Conservation (phyloP, 2,113 vertebrate species). For the Ramphastos sulfuratus region DNA sequence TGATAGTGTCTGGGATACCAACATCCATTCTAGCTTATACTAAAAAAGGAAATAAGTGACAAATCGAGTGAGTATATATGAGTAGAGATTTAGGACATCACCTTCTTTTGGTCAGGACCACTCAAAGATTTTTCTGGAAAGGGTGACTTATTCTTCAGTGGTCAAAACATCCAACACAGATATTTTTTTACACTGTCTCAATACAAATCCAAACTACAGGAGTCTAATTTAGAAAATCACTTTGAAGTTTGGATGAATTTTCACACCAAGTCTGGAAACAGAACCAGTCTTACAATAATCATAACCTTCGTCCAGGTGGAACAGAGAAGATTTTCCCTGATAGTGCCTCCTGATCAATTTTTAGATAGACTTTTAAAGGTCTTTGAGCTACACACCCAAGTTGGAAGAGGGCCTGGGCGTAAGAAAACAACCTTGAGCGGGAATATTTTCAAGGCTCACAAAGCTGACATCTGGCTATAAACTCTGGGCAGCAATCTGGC, state of each 20-base stretch:
- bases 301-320: not conserved
- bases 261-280: not conserved
- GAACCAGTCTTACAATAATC: not conserved
- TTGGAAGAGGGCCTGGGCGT: not conserved
- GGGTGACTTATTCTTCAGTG: not conserved
- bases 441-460: slow-evolving; percentile 18
- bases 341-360: not conserved
- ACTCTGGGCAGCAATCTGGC: not conserved
- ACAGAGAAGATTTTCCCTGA: not conserved
- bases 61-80: not conserved
- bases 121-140: not conserved
- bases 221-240: not conserved
- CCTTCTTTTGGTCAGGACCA: not conserved
- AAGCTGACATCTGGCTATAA: slow-evolving; percentile 21
- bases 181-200: not conserved
- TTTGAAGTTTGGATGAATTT: not conserved
- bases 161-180: not conserved
- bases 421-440: not conserved
- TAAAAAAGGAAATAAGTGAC: not conserved
- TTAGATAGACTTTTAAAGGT: not conserved
- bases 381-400: not conserved
- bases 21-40: not conserved
- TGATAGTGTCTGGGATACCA: not conserved
- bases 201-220: not conserved
- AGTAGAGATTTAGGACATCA: not conserved